Conservation (phyloP, 2,797 vertebrate genomes). For the Phaenicophaeus curvirostris region DNA sequence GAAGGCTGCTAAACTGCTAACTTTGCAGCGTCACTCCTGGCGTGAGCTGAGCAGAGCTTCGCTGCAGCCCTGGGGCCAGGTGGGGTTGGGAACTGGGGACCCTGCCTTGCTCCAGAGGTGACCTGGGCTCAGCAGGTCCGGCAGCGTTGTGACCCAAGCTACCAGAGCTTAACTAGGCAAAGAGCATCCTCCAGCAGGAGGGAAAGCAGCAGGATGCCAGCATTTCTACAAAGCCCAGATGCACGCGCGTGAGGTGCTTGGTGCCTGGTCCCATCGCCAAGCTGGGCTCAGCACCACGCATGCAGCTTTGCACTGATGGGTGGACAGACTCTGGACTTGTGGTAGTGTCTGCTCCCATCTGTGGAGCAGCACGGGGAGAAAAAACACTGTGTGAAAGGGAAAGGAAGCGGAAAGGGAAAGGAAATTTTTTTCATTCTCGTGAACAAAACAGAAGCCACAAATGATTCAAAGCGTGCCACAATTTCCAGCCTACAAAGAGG, state of each 20-base stretch:
- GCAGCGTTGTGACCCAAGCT: neutral
- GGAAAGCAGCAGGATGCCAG: too few species aligned
- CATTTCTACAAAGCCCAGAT: neutral
- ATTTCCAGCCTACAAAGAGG: neutral
- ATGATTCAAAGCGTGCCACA: neutral
- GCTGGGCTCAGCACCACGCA: neutral
- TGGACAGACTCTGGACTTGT: fast-evolving
- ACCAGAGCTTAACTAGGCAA: too few species aligned
- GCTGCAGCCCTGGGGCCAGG: neutral
- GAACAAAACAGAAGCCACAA: neutral
- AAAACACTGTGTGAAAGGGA: neutral
- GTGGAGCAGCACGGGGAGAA: fast-evolving
- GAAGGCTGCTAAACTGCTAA: too few species aligned
- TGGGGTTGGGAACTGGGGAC: fast-evolving
- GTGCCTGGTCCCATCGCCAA: fast-evolving
- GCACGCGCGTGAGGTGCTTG: fast-evolving
- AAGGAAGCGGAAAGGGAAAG: neutral
- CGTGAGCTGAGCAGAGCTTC: fast-evolving
- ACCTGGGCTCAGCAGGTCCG: neutral
- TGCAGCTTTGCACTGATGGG: fast-evolving
- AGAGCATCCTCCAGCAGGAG: too few species aligned
- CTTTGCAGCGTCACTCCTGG: neutral
- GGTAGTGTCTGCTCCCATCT: neutral
- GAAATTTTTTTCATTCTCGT: fast-evolving
- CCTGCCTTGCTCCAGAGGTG: fast-evolving